Conservation (phyloP, 2,888 invertebrate species). For the Caenorhabditis macrosperma region DNA sequence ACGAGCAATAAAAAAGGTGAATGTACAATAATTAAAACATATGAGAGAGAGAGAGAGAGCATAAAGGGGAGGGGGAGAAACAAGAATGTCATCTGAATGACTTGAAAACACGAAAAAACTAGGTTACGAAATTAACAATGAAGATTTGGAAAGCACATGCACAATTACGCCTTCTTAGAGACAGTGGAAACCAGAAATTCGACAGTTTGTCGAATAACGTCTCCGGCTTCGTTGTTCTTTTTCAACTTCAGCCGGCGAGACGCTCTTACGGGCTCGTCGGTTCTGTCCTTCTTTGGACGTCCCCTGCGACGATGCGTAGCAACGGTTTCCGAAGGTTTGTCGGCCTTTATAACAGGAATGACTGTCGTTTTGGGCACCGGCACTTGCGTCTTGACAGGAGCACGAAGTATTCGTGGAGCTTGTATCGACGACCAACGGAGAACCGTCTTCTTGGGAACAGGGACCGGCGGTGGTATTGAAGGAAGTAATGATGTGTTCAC, state of each 20-base stretch:
- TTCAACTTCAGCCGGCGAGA: constrained; percentile 13
- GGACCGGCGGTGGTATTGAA: background rate
- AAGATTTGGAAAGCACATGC: background rate
- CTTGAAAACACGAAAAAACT: background rate
- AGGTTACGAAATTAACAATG: constrained; percentile 1
- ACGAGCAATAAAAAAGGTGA: constrained; percentile 4
- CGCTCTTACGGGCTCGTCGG: background rate
- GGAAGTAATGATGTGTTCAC: background rate
- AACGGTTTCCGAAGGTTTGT: background rate
- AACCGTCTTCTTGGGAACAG: constrained; percentile 16
- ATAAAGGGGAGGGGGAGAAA: background rate
- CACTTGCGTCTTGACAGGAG: background rate
- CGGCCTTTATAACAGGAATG: constrained; percentile 22
- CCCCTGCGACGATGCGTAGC: constrained; percentile 9
- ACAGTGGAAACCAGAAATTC: background rate
- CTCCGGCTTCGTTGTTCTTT: background rate
- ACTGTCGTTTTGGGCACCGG: constrained; percentile 24
- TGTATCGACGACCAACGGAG: constrained; percentile 32
- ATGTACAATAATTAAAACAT: constrained; percentile 5
- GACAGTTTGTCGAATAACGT: background rate
- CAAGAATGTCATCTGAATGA: constrained; percentile 12
- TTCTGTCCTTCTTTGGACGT: constrained; percentile 21
- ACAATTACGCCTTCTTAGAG: background rate
- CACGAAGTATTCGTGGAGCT: constrained; percentile 31
- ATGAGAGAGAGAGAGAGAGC: background rate